These are phyloP conservation scores for Aphaenogaster rudis DNA, from an alignment of 1,140 invertebrate species.

Conservation along the genomic window DNA sequence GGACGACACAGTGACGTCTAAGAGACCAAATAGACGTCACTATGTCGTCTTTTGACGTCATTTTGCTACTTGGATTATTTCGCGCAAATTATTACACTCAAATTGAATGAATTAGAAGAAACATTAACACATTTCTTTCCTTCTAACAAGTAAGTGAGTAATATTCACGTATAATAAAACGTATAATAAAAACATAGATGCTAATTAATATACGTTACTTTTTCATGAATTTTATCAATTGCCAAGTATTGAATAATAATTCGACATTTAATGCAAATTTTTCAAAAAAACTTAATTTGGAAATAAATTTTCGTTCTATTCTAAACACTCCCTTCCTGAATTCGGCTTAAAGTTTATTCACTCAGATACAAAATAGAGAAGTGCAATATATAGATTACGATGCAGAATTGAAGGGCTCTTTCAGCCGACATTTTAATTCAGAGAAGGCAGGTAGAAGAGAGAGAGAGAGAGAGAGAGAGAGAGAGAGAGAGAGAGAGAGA, in stretches of 20 bases:
- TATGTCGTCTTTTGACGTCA: too few relatives aligned
- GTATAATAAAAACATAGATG: not conserved
- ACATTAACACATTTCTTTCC: not conserved
- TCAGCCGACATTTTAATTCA: slow-evolving; percentile 39
- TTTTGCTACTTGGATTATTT: too few relatives aligned
- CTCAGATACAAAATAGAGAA: not conserved
- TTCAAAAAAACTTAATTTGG: not conserved
- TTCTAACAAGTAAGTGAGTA: not conserved
- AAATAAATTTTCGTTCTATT: not conserved
- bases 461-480: too few relatives aligned
- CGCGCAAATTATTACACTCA: not conserved
- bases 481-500: too few relatives aligned
- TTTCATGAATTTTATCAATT: not conserved
- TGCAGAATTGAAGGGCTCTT: slow-evolving; percentile 23
- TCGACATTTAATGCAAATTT: not conserved
- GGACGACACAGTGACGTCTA: too few relatives aligned
- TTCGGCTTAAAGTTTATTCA: not conserved
- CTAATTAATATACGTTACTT: not conserved
- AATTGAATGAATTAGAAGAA: not conserved
- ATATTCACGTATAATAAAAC: not conserved
- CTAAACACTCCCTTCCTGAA: not conserved
- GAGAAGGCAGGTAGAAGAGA: not conserved
- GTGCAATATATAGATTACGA: slow-evolving; percentile 16
- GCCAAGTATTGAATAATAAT: not conserved
- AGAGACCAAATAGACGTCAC: too few relatives aligned